These are phyloP conservation scores for Pseudachorutes palmiensis DNA, from an alignment of 1,140 invertebrate genomes.

Conservation along the genomic window DNA sequence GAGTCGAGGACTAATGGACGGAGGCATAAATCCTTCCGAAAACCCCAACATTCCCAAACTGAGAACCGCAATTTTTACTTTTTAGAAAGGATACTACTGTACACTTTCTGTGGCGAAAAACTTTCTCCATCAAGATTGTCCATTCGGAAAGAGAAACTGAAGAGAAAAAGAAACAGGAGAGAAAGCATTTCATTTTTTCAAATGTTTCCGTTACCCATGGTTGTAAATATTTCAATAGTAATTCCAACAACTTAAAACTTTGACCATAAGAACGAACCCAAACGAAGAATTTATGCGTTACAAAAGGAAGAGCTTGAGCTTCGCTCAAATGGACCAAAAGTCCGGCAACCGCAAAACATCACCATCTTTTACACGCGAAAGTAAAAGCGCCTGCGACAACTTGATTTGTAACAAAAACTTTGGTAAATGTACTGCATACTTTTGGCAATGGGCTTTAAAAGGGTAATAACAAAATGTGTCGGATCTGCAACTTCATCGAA, in stretches of 20 bases:
- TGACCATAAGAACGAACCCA: not conserved
- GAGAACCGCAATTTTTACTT: not conserved
- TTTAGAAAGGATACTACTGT: not conserved
- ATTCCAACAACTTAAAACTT: conserved; percentile 2
- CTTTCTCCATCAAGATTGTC: not conserved
- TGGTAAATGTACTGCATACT: no score
- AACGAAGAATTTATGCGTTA: not conserved
- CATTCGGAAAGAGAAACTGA: not conserved
- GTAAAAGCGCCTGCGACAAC: no score
- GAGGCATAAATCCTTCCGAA: not conserved
- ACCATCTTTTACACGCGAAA: not conserved
- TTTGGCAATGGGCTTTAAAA: no score
- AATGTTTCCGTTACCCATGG: not conserved
- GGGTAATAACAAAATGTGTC: no score
- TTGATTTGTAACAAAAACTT: no score
- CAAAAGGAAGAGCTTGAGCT: not conserved
- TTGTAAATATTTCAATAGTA: conserved; percentile 1
- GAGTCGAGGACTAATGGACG: not conserved
- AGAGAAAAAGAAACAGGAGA: not conserved
- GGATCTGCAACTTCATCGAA: no score
- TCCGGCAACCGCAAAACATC: not conserved
- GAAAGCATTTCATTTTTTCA: not conserved
- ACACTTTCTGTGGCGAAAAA: no score
- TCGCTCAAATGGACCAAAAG: not conserved
- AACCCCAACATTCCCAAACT: not conserved